Evolutionary conservation across 2,797 vertebrate genomes (phyloP).

Genomic region (Sebastes hubbsi): DNA sequence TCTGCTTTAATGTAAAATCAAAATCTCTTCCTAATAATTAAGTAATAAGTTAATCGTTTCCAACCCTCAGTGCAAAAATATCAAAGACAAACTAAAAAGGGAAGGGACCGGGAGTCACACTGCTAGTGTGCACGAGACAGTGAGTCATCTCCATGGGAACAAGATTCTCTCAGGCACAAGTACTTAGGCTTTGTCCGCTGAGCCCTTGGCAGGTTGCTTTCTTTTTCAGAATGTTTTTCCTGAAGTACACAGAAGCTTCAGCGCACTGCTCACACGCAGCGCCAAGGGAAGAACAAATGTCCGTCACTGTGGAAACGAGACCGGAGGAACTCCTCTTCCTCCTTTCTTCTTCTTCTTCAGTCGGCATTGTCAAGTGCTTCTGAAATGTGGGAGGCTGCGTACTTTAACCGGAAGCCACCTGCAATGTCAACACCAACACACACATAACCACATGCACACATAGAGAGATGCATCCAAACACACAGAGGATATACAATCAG

Average conservation of each 20-base stretch:
- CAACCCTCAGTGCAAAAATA: slow-evolving; percentile 83
- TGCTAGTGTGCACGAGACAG: background rate
- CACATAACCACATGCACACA: background rate
- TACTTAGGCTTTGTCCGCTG: slow-evolving; percentile 41
- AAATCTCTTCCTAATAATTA: slow-evolving; percentile 58
- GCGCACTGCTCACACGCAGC: background rate
- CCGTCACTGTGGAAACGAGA: slow-evolving; percentile 2
- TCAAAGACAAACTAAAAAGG: slow-evolving; percentile 57
- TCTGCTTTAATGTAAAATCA: slow-evolving; percentile 45
- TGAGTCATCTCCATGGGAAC: slow-evolving; percentile 34
- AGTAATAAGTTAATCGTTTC: slow-evolving; percentile 74
- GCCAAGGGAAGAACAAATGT: slow-evolving; percentile 1
- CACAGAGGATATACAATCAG: slow-evolving; percentile 18
- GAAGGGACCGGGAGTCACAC: slow-evolving; percentile 28
- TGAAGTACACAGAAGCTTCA: slow-evolving; percentile 21
- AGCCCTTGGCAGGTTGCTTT: slow-evolving; percentile 40
- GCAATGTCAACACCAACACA: slow-evolving; percentile 39
- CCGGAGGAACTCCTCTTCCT: slow-evolving; percentile 26
- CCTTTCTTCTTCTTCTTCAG: slow-evolving; percentile 78
- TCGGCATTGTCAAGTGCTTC: slow-evolving; percentile 92
- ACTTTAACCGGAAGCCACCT: slow-evolving; percentile 96
- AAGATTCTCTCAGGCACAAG: slow-evolving; percentile 64
- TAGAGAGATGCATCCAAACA: slow-evolving; percentile 29
- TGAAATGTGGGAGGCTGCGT: slow-evolving; percentile 88
- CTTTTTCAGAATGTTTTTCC: slow-evolving; percentile 10